Evolutionary conservation across 2,113 vertebrate species (phyloP).

Genomic region (Numida meleagris): DNA sequence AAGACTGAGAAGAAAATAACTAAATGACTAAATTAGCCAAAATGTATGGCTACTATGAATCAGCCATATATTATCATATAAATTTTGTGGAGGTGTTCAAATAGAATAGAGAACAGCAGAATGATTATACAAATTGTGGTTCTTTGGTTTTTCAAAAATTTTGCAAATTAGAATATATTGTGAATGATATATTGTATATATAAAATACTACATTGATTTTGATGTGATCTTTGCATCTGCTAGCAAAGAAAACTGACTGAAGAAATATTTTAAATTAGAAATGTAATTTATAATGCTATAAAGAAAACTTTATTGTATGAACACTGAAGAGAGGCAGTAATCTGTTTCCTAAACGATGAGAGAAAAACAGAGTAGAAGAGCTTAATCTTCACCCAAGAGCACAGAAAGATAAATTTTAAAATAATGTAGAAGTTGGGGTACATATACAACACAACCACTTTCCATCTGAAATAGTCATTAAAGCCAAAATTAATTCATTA

Average conservation of each 20-base stretch:
- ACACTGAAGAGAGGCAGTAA: neutral
- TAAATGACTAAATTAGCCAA: neutral
- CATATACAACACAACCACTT: neutral
- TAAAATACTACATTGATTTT: neutral
- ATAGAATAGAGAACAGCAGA: rapidly evolving
- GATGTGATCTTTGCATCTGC: neutral
- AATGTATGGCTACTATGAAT: neutral
- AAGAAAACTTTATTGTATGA: neutral
- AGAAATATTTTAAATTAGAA: neutral
- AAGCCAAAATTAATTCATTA: neutral
- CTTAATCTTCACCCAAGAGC: neutral
- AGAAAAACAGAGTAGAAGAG: neutral
- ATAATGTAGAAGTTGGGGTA: neutral
- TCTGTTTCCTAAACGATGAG: neutral
- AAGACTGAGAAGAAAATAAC: neutral
- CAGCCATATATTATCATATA: neutral
- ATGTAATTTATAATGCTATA: neutral
- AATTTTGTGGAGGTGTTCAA: neutral
- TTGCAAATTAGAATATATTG: neutral
- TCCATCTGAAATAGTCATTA: neutral
- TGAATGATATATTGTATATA: neutral
- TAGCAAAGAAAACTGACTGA: neutral
- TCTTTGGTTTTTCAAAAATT: neutral
- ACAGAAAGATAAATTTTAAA: neutral
- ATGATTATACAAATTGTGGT: neutral